Percentiles rank a stretch among this genome's conserved stretches.
phyloP scores from a whole-genome alignment of 2,113 vertebrate species.

The Corydoras sp. region DNA sequence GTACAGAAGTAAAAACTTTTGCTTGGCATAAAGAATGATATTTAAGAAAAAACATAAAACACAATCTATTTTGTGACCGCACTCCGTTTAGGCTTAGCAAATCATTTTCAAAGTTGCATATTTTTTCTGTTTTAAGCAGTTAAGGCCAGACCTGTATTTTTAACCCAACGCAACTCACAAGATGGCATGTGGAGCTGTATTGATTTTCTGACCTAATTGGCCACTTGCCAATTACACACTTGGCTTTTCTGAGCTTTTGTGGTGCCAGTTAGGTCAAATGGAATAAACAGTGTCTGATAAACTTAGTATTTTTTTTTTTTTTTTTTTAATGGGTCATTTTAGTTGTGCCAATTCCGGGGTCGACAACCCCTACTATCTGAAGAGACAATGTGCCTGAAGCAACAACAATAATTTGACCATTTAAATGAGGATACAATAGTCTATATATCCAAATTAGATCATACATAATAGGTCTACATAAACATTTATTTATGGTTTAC shows the following conservation, averaged over 20 bases:
- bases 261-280: conserved; percentile 35
- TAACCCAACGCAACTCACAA: conserved; percentile 7
- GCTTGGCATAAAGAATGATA: no score
- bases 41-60: no score
- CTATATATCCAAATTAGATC: no score
- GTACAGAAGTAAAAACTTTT: no score
- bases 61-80: not conserved
- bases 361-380: no score
- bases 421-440: no score
- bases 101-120: conserved; percentile 1
- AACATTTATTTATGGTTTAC: no score
- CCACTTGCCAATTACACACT: no score
- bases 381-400: no score
- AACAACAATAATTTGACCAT: no score
- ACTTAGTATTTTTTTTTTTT: conserved; percentile 57
- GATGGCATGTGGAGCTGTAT: conserved; percentile 43
- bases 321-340: conserved; percentile 13
- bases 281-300: conserved; percentile 44
- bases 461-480: no score
- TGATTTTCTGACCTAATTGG: conserved; percentile 48
- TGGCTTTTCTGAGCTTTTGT: conserved; percentile 27
- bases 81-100: not conserved
- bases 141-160: conserved; percentile 21
- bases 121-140: conserved; percentile 20
- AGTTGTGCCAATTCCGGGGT: conserved; percentile 28